These are phyloP conservation scores for Apotomis betuletana DNA, from an alignment of 2,888 invertebrate genomes.

Conservation along the genomic window DNA sequence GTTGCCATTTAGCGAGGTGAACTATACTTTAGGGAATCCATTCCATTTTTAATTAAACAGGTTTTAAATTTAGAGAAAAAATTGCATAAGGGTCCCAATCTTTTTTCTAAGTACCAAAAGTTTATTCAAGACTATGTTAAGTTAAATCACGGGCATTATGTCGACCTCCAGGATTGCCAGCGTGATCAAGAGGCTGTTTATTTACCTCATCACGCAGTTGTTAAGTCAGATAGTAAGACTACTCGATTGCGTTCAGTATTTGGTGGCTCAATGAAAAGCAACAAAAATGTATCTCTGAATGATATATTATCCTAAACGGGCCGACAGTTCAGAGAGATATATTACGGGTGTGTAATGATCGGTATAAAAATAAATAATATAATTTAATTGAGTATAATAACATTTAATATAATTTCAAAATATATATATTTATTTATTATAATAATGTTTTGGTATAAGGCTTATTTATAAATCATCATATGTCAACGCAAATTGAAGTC, in stretches of 20 bases:
- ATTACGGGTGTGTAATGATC: background rate
- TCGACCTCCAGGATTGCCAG: background rate
- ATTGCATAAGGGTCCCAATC: slow-evolving; percentile 22
- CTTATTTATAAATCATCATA: too few relatives aligned
- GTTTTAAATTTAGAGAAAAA: slow-evolving; percentile 44
- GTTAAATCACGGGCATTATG: slow-evolving; percentile 8
- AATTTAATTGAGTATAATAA: too few relatives aligned
- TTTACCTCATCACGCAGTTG: slow-evolving; percentile 6
- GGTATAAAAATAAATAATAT: too few relatives aligned
- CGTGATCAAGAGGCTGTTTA: slow-evolving; percentile 1
- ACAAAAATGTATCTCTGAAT: slow-evolving; percentile 13
- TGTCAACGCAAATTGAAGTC: too few relatives aligned
- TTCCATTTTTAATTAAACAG: slow-evolving; percentile 43
- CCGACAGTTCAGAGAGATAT: slow-evolving; percentile 5
- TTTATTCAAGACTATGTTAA: slow-evolving; percentile 32
- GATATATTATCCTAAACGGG: slow-evolving; percentile 5
- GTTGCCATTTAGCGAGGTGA: too few relatives aligned
- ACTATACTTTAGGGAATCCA: slow-evolving; percentile 42
- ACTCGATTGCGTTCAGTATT: slow-evolving; percentile 1
- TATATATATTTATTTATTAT: too few relatives aligned
- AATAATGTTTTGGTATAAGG: too few relatives aligned
- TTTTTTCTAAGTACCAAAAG: slow-evolving; percentile 30
- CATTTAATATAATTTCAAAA: too few relatives aligned
- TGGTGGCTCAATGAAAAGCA: slow-evolving; percentile 9
- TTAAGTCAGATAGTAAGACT: background rate